These are phyloP conservation scores for Antennarius maculatus DNA, from an alignment of 2,797 vertebrate species.

Conservation along the genomic window DNA sequence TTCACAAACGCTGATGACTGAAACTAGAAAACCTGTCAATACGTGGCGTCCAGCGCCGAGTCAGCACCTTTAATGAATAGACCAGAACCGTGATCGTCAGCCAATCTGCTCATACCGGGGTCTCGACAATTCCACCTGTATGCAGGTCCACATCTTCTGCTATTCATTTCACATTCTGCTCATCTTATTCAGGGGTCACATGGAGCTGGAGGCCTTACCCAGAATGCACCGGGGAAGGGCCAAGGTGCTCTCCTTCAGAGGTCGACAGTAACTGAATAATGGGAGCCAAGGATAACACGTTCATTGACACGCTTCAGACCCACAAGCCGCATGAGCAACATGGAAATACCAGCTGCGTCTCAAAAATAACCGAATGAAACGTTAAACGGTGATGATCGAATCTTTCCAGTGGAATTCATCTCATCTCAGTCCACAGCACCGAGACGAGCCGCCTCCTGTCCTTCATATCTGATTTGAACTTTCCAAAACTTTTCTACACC, in stretches of 20 bases:
- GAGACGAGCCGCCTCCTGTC: slow-evolving; percentile 15
- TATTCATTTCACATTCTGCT: slow-evolving; percentile 17
- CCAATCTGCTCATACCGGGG: not conserved
- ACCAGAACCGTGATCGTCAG: slow-evolving; percentile 28
- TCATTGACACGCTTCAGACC: slow-evolving; percentile 1
- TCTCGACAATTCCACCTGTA: slow-evolving; percentile 13
- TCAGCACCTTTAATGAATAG: slow-evolving; percentile 42
- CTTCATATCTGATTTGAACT: slow-evolving; percentile 14
- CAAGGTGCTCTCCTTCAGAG: slow-evolving; percentile 16
- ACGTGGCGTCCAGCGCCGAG: slow-evolving; percentile 32
- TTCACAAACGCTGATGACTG: slow-evolving; percentile 6
- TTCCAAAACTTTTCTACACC: slow-evolving; percentile 23
- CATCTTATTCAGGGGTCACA: slow-evolving; percentile 26
- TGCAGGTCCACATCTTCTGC: slow-evolving; percentile 18
- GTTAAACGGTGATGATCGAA: slow-evolving; percentile 11
- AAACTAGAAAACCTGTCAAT: slow-evolving; percentile 13
- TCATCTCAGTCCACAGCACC: slow-evolving; percentile 21
- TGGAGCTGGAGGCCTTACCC: slow-evolving; percentile 16
- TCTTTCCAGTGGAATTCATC: slow-evolving; percentile 26
- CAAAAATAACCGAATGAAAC: slow-evolving; percentile 22
- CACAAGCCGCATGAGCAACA: slow-evolving; percentile 1
- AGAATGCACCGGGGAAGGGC: slow-evolving; percentile 23
- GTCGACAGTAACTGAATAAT: slow-evolving; percentile 25
- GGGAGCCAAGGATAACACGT: slow-evolving; percentile 4
- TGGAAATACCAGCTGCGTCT: slow-evolving; percentile 8